Evolutionary conservation across 2,797 vertebrate genomes (phyloP), one percentile per base, ranked within the genome.

Genomic region (Microctenopoma steveboyesi): DNA sequence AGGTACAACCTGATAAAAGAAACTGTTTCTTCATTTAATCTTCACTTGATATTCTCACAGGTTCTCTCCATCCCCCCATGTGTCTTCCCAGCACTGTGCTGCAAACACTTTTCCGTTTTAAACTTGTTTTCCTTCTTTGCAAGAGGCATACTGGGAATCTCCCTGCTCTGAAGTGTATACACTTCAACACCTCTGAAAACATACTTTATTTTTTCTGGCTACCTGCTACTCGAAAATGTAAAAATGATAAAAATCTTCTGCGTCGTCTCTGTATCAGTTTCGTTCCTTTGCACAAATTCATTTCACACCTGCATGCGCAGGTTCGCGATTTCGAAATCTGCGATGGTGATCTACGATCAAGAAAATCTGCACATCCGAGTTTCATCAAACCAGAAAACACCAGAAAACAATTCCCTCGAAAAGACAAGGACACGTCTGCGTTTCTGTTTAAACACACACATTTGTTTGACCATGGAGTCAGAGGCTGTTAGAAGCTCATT

Each of bases 401-500:
- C 7, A 1, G 42, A 75, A 76, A 64, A 63, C 10, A 43, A 85
- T 78, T 77, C 45, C 22, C 30, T 45, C 16, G 22, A 27, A 47
- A 57, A 66, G 45, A 56, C 25, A 54, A 59, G 16, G 51, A 30
- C 11, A 46, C 39, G 25, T 39, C 7, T 33, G 1, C 30, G 37
- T 51, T 45, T 46, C 28, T 61, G 69, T 55, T 70, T 54, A 15
- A 47, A 55, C 48, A 64, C 43, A 42, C 3, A 7, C 7, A 16
- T 56, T 28, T 4, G 27, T 50, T 51, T 58, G 48, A 51, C 18
- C 18, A 15, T 1, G 27, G 69, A 53, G 61, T 73, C 42, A 45
- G 52, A 75, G 64, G 70, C 47, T 30, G 4, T 81, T 67, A 67
- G 64, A 79, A 80, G 54, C 70, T 84, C 77, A 83, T 86, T 88